phyloP scores from a whole-genome alignment of 2,888 invertebrate genomes.

The Drosophila greeni region DNA sequence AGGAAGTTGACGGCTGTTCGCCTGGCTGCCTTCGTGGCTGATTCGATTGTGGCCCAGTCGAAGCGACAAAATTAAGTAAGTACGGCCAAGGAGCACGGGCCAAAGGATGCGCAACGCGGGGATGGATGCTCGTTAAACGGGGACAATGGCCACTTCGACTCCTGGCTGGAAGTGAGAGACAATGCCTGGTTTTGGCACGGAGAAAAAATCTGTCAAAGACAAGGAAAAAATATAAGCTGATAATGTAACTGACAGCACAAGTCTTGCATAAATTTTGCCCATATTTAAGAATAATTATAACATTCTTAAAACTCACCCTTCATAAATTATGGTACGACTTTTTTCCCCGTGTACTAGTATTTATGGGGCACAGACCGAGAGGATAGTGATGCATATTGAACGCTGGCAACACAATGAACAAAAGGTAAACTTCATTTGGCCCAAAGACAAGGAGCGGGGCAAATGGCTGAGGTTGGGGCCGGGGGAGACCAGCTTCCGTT shows the following conservation, averaged over 20 bases:
- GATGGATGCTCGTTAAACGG: conserved; percentile 42
- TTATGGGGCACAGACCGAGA: conserved; percentile 24
- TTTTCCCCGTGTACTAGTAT: conserved; percentile 18
- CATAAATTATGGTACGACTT: not conserved
- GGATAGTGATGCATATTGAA: conserved; percentile 25
- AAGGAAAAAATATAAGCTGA: not conserved
- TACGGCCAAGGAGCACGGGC: conserved; percentile 23
- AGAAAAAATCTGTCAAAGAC: not conserved
- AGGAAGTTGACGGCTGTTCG: conserved; percentile 42
- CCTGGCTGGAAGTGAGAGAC: conserved; percentile 14
- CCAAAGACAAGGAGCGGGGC: conserved; percentile 24
- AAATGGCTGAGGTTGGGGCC: conserved; percentile 23
- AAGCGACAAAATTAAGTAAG: conserved; percentile 45
- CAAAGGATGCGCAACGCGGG: conserved; percentile 18
- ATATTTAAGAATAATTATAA: too few relatives aligned
- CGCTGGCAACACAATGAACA: conserved; percentile 41
- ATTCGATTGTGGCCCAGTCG: conserved; percentile 38
- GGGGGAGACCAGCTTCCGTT: conserved; percentile 54
- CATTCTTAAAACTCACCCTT: too few relatives aligned
- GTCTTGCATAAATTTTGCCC: too few relatives aligned
- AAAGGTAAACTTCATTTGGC: conserved; percentile 47
- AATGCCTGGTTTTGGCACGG: not conserved
- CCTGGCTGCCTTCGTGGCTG: conserved; percentile 31
- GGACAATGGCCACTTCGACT: conserved; percentile 42
- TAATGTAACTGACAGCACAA: not conserved